These are phyloP conservation scores for Dissostichus mawsoni DNA, from an alignment of 2,113 vertebrate genomes.

Conservation along the genomic window DNA sequence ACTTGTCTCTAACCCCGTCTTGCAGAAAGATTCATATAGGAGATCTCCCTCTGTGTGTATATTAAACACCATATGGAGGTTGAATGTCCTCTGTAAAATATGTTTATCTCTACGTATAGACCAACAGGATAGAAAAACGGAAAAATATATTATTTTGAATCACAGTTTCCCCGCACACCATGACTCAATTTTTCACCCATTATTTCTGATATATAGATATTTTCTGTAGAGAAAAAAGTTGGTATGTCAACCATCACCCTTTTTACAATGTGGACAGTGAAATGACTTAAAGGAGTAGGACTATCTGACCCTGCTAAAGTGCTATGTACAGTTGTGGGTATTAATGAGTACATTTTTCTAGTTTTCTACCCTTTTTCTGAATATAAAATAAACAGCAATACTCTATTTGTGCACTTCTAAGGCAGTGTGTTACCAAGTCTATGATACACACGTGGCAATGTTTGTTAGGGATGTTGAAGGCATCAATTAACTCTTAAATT, in stretches of 20 bases:
- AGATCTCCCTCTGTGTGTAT: background rate
- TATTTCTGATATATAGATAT: constrained; percentile 10
- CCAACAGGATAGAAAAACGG: background rate
- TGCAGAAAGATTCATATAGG: background rate
- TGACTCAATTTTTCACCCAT: constrained; percentile 2
- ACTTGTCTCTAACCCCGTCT: background rate
- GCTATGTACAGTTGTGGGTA: constrained; percentile 3
- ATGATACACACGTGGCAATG: background rate
- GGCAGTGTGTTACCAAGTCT: background rate
- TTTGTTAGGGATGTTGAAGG: background rate
- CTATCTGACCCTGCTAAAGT: background rate
- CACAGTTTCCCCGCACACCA: constrained; percentile 6
- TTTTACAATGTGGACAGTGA: constrained; percentile 5
- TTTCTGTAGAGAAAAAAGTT: constrained; percentile 21
- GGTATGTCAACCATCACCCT: constrained; percentile 4
- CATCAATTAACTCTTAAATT: too few relatives aligned
- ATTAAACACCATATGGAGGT: background rate
- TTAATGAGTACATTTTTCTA: constrained; percentile 14
- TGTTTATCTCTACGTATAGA: background rate
- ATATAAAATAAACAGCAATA: background rate
- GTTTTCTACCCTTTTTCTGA: background rate
- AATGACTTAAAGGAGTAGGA: background rate
- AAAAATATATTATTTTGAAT: background rate
- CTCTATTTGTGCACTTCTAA: background rate
- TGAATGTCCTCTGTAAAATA: background rate